Evolutionary conservation across 2,888 invertebrate genomes (phyloP).

Genomic region (Eudemis profundana): DNA sequence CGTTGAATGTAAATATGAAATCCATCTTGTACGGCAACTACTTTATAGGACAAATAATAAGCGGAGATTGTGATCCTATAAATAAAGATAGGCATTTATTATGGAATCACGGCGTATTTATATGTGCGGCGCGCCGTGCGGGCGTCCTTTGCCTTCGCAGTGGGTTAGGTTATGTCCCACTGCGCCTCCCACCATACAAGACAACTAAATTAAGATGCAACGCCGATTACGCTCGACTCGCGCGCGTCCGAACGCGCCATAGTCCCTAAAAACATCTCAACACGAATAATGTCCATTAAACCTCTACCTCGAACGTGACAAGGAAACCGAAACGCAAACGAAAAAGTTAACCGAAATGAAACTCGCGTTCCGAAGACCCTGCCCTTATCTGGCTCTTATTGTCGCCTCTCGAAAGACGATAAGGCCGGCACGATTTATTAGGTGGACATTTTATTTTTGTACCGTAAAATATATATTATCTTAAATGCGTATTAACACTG

Average conservation of each 20-base stretch:
- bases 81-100: constrained; percentile 45
- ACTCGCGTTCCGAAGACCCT: constrained; percentile 59
- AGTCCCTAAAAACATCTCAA: constrained; percentile 57
- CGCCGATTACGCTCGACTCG: constrained; percentile 75
- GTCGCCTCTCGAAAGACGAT: constrained; percentile 77
- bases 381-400: constrained; percentile 78
- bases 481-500: constrained; percentile 84
- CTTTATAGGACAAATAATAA: constrained; percentile 41
- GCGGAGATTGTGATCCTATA: constrained; percentile 42
- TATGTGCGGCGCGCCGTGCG: constrained; percentile 57
- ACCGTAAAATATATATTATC: constrained; percentile 83
- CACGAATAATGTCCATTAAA: constrained; percentile 45
- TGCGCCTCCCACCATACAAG: constrained; percentile 77
- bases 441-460: constrained; percentile 81
- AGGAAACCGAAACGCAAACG: constrained; percentile 62
- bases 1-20: constrained; percentile 13
- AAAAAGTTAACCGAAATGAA: constrained; percentile 57
- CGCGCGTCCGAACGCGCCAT: constrained; percentile 57
- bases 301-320: constrained; percentile 44
- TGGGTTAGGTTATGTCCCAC: constrained; percentile 70
- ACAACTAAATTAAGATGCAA: constrained; percentile 85
- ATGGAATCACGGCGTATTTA: constrained; percentile 47
- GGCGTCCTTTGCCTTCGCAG: constrained; percentile 65
- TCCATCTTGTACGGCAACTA: constrained; percentile 11
- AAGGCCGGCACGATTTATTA: constrained; percentile 80